Evolutionary conservation across 2,888 invertebrate species (phyloP).

Genomic region (Clitarchus hookeri): DNA sequence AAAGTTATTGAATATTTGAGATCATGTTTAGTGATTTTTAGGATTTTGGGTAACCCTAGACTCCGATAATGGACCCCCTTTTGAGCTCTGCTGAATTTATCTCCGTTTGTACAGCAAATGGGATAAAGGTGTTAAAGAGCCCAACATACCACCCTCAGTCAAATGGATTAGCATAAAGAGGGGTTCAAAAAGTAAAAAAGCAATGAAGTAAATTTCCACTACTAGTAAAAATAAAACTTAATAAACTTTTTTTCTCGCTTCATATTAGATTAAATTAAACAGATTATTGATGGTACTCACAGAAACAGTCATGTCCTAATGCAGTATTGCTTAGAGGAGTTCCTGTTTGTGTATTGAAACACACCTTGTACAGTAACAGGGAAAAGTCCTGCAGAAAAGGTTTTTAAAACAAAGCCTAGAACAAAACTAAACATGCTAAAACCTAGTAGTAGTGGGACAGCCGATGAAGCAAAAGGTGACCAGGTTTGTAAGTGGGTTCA

Average conservation of each 20-base stretch:
- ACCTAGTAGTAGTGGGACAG: neutral
- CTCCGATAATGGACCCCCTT: constrained; percentile 43
- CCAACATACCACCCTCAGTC: neutral
- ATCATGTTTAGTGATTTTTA: constrained; percentile 39
- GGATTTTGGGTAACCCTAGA: constrained; percentile 40
- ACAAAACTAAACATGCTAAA: neutral
- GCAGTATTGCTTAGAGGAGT: neutral
- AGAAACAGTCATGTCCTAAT: neutral
- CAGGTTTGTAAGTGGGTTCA: too few relatives aligned
- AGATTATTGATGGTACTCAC: neutral
- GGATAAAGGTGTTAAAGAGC: constrained; percentile 28
- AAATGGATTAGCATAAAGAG: neutral
- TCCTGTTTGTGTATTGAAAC: neutral
- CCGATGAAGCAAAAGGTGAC: neutral
- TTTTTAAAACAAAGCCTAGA: neutral
- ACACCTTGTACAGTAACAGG: neutral
- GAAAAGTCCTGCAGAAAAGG: neutral
- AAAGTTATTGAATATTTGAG: constrained; percentile 37
- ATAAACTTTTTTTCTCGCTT: too few relatives aligned
- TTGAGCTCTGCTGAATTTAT: constrained; percentile 38
- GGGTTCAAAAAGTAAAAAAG: neutral
- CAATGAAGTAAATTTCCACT: too few relatives aligned
- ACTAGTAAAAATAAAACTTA: too few relatives aligned
- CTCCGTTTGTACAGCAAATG: constrained; percentile 34
- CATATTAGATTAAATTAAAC: too few relatives aligned